phyloP scores from a whole-genome alignment of 2,797 vertebrate genomes.

The Diplodus sargus region DNA sequence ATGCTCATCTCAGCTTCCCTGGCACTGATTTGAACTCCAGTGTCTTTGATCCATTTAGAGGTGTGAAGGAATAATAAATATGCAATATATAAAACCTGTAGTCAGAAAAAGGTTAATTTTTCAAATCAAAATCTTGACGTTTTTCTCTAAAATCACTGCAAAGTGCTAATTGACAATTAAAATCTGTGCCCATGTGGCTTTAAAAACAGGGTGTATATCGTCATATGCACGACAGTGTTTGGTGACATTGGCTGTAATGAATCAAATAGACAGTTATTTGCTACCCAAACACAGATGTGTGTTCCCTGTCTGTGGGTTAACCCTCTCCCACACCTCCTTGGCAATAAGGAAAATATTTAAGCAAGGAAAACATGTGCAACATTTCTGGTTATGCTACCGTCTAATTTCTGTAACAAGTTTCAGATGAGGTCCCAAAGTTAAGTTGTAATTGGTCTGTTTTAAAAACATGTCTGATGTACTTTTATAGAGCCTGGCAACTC shows the following conservation, averaged over 20 bases:
- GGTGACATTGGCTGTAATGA: background rate
- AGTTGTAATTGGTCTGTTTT: slow-evolving; percentile 8
- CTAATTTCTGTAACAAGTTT: slow-evolving; percentile 33
- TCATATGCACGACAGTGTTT: slow-evolving; percentile 22
- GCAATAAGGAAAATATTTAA: slow-evolving; percentile 56
- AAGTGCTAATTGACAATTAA: background rate
- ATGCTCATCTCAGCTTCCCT: background rate
- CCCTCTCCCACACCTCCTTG: slow-evolving; percentile 45
- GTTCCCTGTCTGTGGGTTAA: slow-evolving; percentile 51
- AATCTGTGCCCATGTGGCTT: background rate
- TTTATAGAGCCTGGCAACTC: background rate
- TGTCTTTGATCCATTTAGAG: background rate
- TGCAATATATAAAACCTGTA: no score
- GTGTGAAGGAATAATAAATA: background rate
- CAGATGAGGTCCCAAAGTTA: slow-evolving; percentile 21
- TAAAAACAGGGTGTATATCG: background rate
- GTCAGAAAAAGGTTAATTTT: background rate
- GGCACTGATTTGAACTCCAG: background rate
- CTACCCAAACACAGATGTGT: slow-evolving; percentile 52
- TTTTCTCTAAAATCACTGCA: background rate
- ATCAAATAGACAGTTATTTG: slow-evolving; percentile 25
- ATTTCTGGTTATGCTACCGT: slow-evolving; percentile 40
- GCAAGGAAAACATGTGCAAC: slow-evolving; percentile 38
- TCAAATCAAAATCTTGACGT: no score
- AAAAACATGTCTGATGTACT: background rate